Base-by-base conservation (phyloP, 2,888 invertebrate genomes). In the Drosophila hawaiiensis region DNA sequence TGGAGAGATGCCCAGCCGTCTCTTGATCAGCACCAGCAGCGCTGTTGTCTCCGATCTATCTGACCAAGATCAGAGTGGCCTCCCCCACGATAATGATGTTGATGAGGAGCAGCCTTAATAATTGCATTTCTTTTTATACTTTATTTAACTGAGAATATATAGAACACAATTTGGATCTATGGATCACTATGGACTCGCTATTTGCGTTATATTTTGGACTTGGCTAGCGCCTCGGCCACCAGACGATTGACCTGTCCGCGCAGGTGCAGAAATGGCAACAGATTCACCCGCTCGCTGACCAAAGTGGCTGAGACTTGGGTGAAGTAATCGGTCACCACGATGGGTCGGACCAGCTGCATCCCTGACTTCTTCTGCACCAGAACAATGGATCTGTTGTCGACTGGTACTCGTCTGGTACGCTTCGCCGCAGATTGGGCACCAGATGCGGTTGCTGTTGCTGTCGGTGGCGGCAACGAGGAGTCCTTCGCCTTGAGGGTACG, bases 11-110 rank as follows among this genome's bases (percentile, higher is more conserved):
- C 83, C 84, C 22, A 83, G 82, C n/a, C 84, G 61, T 4, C 62
- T 78, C 3, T 41, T 89, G 37, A 60, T 84, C 60, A 87, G 87
- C 76, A 89, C 89, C 29, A 89, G 87, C 75, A 87, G 87, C 63
- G 87, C 69, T 6, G 87, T 56, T 22, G 63, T 87, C 6, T 87
- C 87, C 0, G 87, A 84, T 19, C 16, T 53, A 1, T 74, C 74
- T 1, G 58, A 35, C 6, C 25, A 5, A 22, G 16, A 65, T 12
- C 16, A 31, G 0, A 28, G 3, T 16, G 37, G 25, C 49, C 33
- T 28, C 14, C 49, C 35, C 22, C 10, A 19, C 19, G 19, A 28
- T 19, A 7, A 12, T 7, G 12, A 25, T 28, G 10, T 7, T 28
- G 19, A 28, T 29, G 16, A 16, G 16, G 47, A 47, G 16, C 47